Conservation (phyloP, 2,888 invertebrate genomes). For the Nomada fabriciana region DNA sequence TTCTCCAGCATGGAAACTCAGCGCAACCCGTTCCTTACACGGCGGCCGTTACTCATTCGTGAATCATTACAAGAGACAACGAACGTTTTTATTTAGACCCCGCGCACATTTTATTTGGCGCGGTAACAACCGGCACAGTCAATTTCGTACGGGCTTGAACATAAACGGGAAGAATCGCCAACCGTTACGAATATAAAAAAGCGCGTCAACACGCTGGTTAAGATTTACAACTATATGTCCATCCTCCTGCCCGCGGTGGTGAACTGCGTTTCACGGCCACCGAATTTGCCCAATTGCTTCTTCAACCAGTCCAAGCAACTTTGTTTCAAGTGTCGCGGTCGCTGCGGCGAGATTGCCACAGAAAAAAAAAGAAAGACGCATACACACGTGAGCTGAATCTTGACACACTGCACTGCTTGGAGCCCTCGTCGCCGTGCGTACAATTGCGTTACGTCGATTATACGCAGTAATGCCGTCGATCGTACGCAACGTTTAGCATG, state of each 20-base stretch:
- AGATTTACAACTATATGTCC: slow-evolving; percentile 66
- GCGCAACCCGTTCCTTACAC: slow-evolving; percentile 26
- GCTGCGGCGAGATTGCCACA: background rate
- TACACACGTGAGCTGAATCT: no score
- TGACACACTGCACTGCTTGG: no score
- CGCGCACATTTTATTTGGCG: slow-evolving; percentile 29
- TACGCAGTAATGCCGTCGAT: background rate
- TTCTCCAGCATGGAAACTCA: background rate
- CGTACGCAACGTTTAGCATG: background rate
- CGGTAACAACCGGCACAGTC: slow-evolving; percentile 31
- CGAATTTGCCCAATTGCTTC: slow-evolving; percentile 55
- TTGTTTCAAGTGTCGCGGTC: slow-evolving; percentile 22
- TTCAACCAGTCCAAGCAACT: slow-evolving; percentile 33
- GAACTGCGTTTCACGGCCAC: slow-evolving; percentile 9
- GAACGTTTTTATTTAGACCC: slow-evolving; percentile 42
- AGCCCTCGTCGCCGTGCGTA: no score
- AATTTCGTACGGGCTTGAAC: slow-evolving; percentile 36
- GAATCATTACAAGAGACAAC: slow-evolving; percentile 54
- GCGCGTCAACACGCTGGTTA: slow-evolving; percentile 57
- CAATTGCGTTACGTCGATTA: background rate
- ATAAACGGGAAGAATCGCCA: slow-evolving; percentile 23
- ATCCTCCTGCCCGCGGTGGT: background rate
- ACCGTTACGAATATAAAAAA: slow-evolving; percentile 54
- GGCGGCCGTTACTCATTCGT: slow-evolving; percentile 52
- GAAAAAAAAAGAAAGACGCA: background rate